phyloP scores from a whole-genome alignment of 2,113 vertebrate species.

The Protomyctophum bolini region DNA sequence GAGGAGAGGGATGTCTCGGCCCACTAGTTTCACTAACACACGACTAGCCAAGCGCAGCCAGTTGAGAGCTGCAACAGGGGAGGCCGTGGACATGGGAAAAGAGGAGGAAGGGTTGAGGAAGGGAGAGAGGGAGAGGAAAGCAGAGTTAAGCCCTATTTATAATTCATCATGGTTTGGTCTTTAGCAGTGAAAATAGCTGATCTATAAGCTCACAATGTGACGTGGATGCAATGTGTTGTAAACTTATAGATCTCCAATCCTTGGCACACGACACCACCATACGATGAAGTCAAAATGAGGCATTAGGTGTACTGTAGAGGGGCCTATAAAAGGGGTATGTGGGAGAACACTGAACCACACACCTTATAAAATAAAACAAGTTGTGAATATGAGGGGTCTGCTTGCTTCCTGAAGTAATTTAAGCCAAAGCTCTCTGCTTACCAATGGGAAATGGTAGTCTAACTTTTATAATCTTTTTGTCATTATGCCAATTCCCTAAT shows the following conservation, averaged over 20 bases:
- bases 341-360: not conserved
- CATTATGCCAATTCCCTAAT: no score
- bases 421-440: no score
- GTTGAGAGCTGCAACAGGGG: slow-evolving; percentile 44
- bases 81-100: slow-evolving; percentile 24
- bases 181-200: no score
- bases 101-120: not conserved
- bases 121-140: not conserved
- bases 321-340: not conserved
- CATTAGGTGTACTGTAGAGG: not conserved
- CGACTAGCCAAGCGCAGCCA: slow-evolving; percentile 40
- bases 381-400: not conserved
- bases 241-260: no score
- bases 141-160: not conserved
- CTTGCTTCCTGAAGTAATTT: no score
- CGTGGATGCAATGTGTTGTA: no score
- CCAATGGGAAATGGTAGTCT: no score
- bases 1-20: slow-evolving; percentile 36
- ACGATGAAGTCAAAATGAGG: no score
- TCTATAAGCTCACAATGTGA: no score
- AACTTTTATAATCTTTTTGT: no score
- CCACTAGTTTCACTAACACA: slow-evolving; percentile 40
- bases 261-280: no score
- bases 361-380: not conserved
- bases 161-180: no score